Percentiles rank a stretch among this genome's conserved stretches.
Conservation (phyloP, 1,140 invertebrate genomes). For the Myzus persicae region DNA sequence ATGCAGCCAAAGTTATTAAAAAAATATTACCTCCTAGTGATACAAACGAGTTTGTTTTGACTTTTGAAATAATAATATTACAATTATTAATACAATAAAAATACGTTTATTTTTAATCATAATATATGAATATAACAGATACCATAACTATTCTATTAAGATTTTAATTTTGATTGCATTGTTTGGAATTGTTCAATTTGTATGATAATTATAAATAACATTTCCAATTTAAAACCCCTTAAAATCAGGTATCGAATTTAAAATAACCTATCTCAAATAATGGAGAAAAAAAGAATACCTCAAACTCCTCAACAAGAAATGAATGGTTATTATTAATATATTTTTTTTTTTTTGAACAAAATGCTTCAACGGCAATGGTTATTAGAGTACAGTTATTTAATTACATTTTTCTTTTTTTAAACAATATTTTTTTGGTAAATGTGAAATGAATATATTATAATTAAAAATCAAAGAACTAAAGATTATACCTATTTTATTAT, state of each 20-base stretch:
- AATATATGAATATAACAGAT: background rate
- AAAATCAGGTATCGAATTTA: background rate
- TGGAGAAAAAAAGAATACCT: background rate
- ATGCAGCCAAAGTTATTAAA: background rate
- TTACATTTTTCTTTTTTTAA: no score
- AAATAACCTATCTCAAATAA: background rate
- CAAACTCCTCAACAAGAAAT: background rate
- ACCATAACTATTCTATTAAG: background rate
- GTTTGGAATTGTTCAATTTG: background rate
- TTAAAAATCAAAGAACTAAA: background rate
- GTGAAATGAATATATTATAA: no score
- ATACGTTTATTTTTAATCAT: background rate
- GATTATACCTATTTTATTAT: background rate
- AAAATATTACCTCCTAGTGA: background rate
- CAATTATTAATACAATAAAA: background rate
- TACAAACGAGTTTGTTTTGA: background rate
- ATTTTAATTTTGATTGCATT: background rate
- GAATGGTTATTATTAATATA: no score
- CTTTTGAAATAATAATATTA: background rate
- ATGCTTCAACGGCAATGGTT: no score
- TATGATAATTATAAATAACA: background rate
- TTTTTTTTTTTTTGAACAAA: no score
- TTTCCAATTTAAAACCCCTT: background rate
- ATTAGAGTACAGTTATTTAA: no score
- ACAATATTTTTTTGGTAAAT: no score